phyloP scores from a whole-genome alignment of 35 echinoderm and acorn worm species.

The Ophiothrix spiculata region DNA sequence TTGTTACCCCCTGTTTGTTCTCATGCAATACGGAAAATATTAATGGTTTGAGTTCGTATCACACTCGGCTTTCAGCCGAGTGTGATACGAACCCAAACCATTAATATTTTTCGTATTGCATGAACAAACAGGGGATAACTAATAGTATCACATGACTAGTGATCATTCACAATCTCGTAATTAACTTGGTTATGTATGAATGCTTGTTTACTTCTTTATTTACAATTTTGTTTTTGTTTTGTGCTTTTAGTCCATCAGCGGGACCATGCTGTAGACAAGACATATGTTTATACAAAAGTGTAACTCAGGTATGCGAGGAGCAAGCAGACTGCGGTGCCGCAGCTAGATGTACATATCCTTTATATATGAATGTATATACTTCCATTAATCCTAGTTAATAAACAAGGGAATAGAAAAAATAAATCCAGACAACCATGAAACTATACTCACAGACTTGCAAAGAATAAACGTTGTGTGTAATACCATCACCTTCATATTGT shows the following conservation, averaged over 20 bases:
- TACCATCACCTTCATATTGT: background rate
- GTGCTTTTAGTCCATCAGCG: constrained; percentile 34
- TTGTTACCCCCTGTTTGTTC: too few species aligned
- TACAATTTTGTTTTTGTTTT: constrained; percentile 23
- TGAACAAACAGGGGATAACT: too few species aligned
- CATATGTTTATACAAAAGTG: constrained; percentile 22
- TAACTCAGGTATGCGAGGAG: constrained; percentile 1
- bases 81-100: too few species aligned
- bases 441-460: background rate
- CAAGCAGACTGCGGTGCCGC: constrained; percentile 40
- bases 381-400: background rate
- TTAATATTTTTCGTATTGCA: too few species aligned
- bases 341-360: constrained; percentile 74
- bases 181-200: too few species aligned
- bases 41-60: too few species aligned
- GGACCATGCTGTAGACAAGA: constrained; percentile 52
- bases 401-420: background rate
- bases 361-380: background rate
- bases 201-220: background rate
- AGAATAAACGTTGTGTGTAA: background rate
- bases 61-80: too few species aligned
- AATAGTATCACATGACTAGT: too few species aligned
- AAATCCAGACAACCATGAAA: background rate
- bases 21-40: too few species aligned
- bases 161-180: too few species aligned